Conservation (phyloP, 2,113 vertebrate species). For the Sylvilagus bachmani region DNA sequence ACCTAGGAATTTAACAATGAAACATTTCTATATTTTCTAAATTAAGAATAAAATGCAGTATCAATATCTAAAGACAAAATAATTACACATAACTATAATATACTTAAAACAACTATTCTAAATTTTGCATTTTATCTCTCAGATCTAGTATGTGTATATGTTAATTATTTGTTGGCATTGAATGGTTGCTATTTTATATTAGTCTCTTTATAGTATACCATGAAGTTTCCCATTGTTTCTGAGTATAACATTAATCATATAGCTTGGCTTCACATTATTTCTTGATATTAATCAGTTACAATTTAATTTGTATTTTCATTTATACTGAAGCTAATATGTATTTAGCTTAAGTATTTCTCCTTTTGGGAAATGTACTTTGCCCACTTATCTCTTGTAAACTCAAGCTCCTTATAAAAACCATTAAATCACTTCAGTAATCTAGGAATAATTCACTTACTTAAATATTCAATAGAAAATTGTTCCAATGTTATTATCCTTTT, state of each 20-base stretch:
- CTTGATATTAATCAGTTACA: not conserved
- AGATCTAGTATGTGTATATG: not conserved
- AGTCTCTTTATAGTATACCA: not conserved
- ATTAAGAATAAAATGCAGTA: not conserved
- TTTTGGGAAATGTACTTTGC: conserved; percentile 48
- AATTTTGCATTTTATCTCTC: not conserved
- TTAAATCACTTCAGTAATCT: not conserved
- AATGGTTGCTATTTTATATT: not conserved
- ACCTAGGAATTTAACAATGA: not conserved
- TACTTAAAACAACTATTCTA: not conserved
- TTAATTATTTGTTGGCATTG: not conserved
- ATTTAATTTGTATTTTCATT: conserved; percentile 48
- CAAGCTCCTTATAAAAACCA: conserved; percentile 45
- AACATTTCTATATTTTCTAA: not conserved
- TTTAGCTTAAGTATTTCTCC: conserved; percentile 43
- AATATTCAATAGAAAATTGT: not conserved
- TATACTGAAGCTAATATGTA: not conserved
- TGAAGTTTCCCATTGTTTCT: not conserved
- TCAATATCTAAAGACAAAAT: conserved; percentile 25
- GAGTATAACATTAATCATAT: not conserved
- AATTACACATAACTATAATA: not conserved
- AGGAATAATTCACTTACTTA: conserved; percentile 20
- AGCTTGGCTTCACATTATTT: not conserved
- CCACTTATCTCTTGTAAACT: not conserved
- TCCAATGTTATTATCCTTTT: not conserved